Conservation (phyloP, 2,888 invertebrate genomes). For the Plagodis dolabraria region DNA sequence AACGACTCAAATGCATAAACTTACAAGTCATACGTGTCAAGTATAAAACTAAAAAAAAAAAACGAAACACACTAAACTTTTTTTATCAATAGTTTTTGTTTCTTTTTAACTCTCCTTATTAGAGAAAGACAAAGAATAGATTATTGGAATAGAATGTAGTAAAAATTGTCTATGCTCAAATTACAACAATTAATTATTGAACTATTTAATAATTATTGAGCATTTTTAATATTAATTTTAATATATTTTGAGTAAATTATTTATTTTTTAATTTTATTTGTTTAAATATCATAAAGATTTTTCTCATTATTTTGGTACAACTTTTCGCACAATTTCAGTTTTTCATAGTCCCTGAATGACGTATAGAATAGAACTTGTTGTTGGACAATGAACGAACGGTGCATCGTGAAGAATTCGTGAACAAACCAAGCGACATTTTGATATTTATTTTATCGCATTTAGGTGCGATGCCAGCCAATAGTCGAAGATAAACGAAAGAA, state of each 20-base stretch:
- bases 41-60: too few relatives aligned
- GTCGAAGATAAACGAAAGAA: slow-evolving; percentile 59
- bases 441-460: slow-evolving; percentile 63
- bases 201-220: too few relatives aligned
- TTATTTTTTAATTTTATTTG: background rate
- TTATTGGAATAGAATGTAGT: too few relatives aligned
- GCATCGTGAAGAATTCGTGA: slow-evolving; percentile 62
- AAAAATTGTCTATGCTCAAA: too few relatives aligned
- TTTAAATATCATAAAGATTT: background rate
- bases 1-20: too few relatives aligned
- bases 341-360: slow-evolving; percentile 33
- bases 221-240: too few relatives aligned
- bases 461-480: slow-evolving; percentile 75
- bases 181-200: too few relatives aligned
- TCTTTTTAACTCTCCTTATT: too few relatives aligned
- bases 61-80: too few relatives aligned
- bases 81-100: too few relatives aligned
- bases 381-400: slow-evolving; percentile 70
- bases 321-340: slow-evolving; percentile 33
- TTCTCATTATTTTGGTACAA: background rate
- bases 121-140: too few relatives aligned
- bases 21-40: too few relatives aligned
- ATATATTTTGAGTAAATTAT: background rate
- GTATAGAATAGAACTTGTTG: slow-evolving; percentile 50
- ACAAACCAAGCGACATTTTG: slow-evolving; percentile 79